Conservation (phyloP, 2,113 vertebrate genomes). For the Synchiropus splendidus region DNA sequence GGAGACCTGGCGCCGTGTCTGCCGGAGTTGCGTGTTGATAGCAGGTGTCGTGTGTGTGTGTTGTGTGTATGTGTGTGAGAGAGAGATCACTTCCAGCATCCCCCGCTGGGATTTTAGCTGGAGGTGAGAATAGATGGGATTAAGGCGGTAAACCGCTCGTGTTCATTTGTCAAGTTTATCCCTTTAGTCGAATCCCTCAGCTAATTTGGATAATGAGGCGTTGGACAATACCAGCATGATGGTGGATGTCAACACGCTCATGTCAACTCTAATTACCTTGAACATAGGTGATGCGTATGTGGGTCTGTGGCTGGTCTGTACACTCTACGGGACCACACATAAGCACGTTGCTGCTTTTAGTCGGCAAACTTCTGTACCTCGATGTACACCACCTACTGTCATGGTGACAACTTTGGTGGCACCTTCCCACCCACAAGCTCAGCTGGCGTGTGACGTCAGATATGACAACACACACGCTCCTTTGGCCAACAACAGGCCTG, state of each 20-base stretch:
- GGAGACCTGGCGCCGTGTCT: too few species aligned
- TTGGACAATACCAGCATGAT: slow-evolving; percentile 51
- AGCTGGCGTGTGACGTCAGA: too few species aligned
- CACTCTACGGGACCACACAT: too few species aligned
- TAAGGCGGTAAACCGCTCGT: slow-evolving; percentile 51
- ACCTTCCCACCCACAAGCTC: too few species aligned
- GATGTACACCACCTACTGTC: too few species aligned
- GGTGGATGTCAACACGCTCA: slow-evolving; percentile 54
- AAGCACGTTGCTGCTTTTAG: too few species aligned
- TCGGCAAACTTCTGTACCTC: too few species aligned
- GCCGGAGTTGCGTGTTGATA: neutral
- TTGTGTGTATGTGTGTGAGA: slow-evolving; percentile 3
- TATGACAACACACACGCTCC: too few species aligned
- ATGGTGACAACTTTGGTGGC: too few species aligned
- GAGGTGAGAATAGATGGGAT: slow-evolving; percentile 57
- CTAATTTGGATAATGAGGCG: slow-evolving; percentile 58
- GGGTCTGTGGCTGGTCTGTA: slow-evolving; percentile 29
- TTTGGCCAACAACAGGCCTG: too few species aligned
- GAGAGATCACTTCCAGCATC: slow-evolving; percentile 25
- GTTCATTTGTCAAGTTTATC: slow-evolving; percentile 62
- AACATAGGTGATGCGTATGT: slow-evolving; percentile 32
- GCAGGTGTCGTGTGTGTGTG: slow-evolving; percentile 6
- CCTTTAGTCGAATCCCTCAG: slow-evolving; percentile 55
- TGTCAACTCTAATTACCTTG: slow-evolving; percentile 58
- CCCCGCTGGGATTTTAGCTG: slow-evolving; percentile 38